phyloP scores from a whole-genome alignment of 2,797 vertebrate species.

The Melanotaenia parkinsoni region DNA sequence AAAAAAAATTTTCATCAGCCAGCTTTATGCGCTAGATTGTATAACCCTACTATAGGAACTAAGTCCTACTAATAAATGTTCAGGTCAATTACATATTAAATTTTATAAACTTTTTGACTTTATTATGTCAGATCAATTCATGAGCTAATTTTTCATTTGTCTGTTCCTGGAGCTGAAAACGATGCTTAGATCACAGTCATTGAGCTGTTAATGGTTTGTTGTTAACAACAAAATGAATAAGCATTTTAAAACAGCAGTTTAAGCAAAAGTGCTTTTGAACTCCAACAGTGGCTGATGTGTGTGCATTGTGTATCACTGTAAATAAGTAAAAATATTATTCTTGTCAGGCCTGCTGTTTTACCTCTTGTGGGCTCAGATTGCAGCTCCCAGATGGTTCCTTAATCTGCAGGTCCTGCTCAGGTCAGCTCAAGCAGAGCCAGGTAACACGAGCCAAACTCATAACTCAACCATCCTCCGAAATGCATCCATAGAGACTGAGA shows the following conservation, averaged over 20 bases:
- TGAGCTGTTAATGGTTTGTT: not conserved
- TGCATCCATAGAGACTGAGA: slow-evolving; percentile 61
- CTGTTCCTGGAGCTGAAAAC: slow-evolving; percentile 9
- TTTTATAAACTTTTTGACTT: not conserved
- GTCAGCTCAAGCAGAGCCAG: slow-evolving; percentile 77
- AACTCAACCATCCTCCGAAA: slow-evolving; percentile 71
- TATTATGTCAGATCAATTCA: slow-evolving; percentile 1
- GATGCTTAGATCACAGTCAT: not conserved
- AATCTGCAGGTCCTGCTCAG: slow-evolving; percentile 78
- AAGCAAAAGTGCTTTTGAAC: slow-evolving; percentile 22
- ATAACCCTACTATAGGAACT: too few relatives aligned
- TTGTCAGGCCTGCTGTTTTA: slow-evolving; percentile 46
- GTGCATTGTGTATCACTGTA: slow-evolving; percentile 36
- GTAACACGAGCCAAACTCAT: slow-evolving; percentile 81
- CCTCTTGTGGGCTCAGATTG: slow-evolving; percentile 75
- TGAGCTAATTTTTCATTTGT: slow-evolving; percentile 22
- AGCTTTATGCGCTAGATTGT: not conserved
- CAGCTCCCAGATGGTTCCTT: slow-evolving; percentile 82
- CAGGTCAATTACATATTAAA: not conserved
- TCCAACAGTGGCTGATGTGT: slow-evolving; percentile 5
- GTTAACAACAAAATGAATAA: not conserved
- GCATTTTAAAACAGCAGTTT: slow-evolving; percentile 11
- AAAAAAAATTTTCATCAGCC: not conserved
- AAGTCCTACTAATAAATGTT: not conserved
- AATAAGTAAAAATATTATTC: slow-evolving; percentile 56